Evolutionary conservation across 2,888 invertebrate genomes (phyloP), one percentile per base, ranked within the genome.

Genomic region (Microctonus brassicae): DNA sequence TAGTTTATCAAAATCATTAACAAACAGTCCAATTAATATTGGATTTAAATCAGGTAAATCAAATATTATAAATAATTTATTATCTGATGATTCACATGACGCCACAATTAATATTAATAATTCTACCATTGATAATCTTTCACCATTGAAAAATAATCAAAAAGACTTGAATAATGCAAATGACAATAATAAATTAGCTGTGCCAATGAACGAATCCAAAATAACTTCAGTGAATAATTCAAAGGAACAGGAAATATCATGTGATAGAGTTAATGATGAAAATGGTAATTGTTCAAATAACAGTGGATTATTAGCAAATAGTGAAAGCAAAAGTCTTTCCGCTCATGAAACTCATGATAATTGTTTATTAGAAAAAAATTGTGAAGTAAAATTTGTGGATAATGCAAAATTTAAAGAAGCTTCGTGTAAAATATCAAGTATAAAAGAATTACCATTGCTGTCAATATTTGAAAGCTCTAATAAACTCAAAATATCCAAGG

Each of bases 371-470:
- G 9, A 36, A 4, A 53, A 63, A 2, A 26, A 47, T 34, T 60
- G 26, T 26, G 62, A 60, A 20, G 6, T 33, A n/a, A 22, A 52
- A 7, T n/a, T 61, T 29, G 64, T 55, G 7, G 17, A 62, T 6
- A 71, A 66, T 22, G 57, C 39, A 42, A 29, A 34, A 20, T 39
- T 36, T 24, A 39, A 55, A 55, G 63, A 67, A 33, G 42, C 75
- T 2, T 66, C 73, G 9, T 69, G 67, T 34, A 78, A 76, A 66
- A 75, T 77, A 60, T 79, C 76, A 20, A 82, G 77, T 74, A 72
- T 79, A 33, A 81, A 79, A 57, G 87, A 87, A 75, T 75, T 87
- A 72, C 86, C 87, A 62, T 75, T 87, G 17, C 73, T 87, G 20
- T 83, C 86, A 11, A 75, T 86, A 58, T 82, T 86, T 62, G 78